Percentiles rank a stretch among this genome's conserved stretches.
Evolutionary conservation across 1,140 invertebrate species (phyloP).

Genomic region (Scylla paramamosain): DNA sequence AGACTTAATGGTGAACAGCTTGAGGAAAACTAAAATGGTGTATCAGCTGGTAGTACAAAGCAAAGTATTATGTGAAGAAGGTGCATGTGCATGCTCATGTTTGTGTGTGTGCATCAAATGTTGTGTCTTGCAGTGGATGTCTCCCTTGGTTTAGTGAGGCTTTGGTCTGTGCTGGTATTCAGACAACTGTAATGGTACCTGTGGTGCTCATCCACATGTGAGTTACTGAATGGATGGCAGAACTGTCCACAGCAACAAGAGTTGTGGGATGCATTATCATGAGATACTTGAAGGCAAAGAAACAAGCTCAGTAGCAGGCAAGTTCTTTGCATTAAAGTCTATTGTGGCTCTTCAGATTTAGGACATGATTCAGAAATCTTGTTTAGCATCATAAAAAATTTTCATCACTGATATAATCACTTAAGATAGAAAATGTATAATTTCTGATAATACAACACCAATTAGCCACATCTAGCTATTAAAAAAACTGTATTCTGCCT

Average conservation of each 20-base stretch:
- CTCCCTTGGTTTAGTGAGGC: too few relatives aligned
- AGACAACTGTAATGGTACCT: too few relatives aligned
- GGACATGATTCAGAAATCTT: background rate
- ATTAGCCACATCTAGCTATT: slow-evolving; percentile 55
- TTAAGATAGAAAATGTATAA: background rate
- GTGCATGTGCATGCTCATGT: too few relatives aligned
- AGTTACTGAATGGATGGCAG: background rate
- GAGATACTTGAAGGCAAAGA: too few relatives aligned
- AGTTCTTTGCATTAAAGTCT: background rate
- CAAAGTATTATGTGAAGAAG: too few relatives aligned
- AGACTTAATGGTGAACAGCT: too few relatives aligned
- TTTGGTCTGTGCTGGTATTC: too few relatives aligned
- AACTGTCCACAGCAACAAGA: background rate
- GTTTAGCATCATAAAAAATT: background rate
- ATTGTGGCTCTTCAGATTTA: background rate
- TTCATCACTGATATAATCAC: background rate
- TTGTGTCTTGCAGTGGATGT: too few relatives aligned
- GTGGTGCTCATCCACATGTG: background rate
- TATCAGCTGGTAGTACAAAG: too few relatives aligned
- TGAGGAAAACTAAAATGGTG: too few relatives aligned
- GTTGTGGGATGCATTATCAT: background rate
- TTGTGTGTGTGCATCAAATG: too few relatives aligned
- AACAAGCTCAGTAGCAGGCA: too few relatives aligned
- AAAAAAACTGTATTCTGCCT: slow-evolving; percentile 25
- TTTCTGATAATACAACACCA: slow-evolving; percentile 43